Base-by-base conservation (phyloP, 2,888 invertebrate genomes). In the Girardia tigrina region DNA sequence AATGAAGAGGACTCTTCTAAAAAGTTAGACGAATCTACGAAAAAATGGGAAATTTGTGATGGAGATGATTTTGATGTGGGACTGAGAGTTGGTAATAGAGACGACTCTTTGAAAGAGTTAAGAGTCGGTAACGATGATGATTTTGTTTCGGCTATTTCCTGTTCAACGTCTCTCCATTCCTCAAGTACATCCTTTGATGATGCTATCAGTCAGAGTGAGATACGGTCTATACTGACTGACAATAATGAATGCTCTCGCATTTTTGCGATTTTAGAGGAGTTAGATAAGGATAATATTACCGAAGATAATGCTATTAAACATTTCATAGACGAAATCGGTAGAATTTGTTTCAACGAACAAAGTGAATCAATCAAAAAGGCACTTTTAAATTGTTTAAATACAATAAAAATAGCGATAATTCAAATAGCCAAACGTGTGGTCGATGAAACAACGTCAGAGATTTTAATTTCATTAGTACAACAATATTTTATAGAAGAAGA, bases 261-360 rank as follows among this genome's bases (percentile, higher is more conserved):
- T 56, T 8, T 23, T n/a, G 2, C 6, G 4, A 20, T 56, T 20
- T 56, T 56, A 16, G n/a, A n/a, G 6, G 23, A 16, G 23, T 56
- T 56, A 12, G 56, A 56, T 20, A n/a, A 6, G 6, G 56, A 56
- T 6, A 56, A 6, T 2, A 2, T n/a, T 20, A 4, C 4, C n/a
- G n/a, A 56, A 20, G 4, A 6, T 6, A 56, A 56, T 56, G 4
- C 4, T 2, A 56, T 56, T 56, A 23, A 56, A 6, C 6, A 56
- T 56, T 56, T 56, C n/a, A 56, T 56, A 20, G 56, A 56, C n/a
- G 56, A 56, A 56, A 56, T 56, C 23, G 56, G 20, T 56, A 20
- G 20, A 56, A 2, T 56, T 4, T 56, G 23, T 56, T 56, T 56
- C n/a, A n/a, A 56, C 4, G 56, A 56, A 56, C 36, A 36, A 36